These are phyloP conservation scores for Drosophila albomicans DNA, from an alignment of 1,140 invertebrate species.

Conservation along the genomic window DNA sequence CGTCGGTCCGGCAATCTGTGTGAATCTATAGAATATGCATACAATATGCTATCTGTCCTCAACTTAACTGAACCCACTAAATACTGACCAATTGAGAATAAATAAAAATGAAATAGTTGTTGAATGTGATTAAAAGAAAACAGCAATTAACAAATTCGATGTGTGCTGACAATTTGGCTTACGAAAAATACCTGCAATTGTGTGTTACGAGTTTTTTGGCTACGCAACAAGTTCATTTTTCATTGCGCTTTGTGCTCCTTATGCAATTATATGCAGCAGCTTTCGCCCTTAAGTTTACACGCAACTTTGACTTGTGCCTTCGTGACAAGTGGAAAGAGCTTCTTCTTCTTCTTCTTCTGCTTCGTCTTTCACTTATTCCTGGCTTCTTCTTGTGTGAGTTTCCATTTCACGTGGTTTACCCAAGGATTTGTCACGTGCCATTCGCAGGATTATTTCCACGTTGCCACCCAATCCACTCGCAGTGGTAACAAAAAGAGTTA, in stretches of 20 bases:
- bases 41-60: slow-evolving; percentile 52
- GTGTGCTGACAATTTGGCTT: not conserved
- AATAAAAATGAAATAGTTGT: not conserved
- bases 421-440: slow-evolving; percentile 63
- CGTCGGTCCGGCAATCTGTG: slow-evolving; percentile 38
- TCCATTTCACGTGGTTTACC: slow-evolving; percentile 62
- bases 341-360: slow-evolving; percentile 13
- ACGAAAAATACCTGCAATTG: slow-evolving; percentile 39
- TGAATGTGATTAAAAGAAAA: too few species aligned
- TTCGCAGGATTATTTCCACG: slow-evolving; percentile 34
- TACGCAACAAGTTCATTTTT: slow-evolving; percentile 64
- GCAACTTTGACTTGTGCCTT: slow-evolving; percentile 58
- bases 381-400: slow-evolving; percentile 48
- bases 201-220: not conserved
- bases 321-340: slow-evolving; percentile 51
- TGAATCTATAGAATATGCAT: slow-evolving; percentile 39
- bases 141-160: too few species aligned
- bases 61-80: not conserved
- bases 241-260: slow-evolving; percentile 47
- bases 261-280: slow-evolving; percentile 66
- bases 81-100: not conserved
- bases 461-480: slow-evolving; percentile 1
- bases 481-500: not conserved
- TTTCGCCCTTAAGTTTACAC: slow-evolving; percentile 54
- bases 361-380: slow-evolving; percentile 9